Percentiles rank a stretch among this genome's conserved stretches.
phyloP scores from a whole-genome alignment of 30 jellyfish, hydroid and myxozoan species.

The Morbakka virulenta region DNA sequence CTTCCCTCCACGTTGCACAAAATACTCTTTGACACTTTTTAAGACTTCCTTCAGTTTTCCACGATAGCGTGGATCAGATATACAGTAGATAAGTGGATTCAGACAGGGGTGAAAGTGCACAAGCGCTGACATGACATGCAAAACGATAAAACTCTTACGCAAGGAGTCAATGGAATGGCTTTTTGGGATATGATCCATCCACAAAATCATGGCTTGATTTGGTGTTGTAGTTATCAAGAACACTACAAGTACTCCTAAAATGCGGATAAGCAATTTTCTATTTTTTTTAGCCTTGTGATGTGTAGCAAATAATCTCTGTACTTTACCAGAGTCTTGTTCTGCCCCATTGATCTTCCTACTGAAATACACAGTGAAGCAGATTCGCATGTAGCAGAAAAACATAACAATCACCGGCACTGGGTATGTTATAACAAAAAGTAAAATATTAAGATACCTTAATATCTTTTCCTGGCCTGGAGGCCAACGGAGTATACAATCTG shows the following conservation, averaged over 20 bases:
- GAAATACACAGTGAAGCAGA: slow-evolving; percentile 13
- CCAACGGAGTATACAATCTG: neutral
- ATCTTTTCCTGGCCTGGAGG: neutral
- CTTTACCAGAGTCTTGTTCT: neutral
- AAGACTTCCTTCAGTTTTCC: neutral
- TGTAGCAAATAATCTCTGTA: neutral
- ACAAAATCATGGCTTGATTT: slow-evolving; percentile 52
- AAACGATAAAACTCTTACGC: slow-evolving; percentile 35
- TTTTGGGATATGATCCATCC: slow-evolving; percentile 47
- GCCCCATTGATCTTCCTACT: neutral
- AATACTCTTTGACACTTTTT: neutral
- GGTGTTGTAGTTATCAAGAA: slow-evolving; percentile 63
- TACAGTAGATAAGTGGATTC: slow-evolving; percentile 55
- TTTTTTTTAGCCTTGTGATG: neutral
- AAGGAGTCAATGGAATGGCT: neutral
- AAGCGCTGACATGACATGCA: slow-evolving; percentile 38
- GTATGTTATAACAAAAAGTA: slow-evolving; percentile 29
- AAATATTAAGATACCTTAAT: neutral
- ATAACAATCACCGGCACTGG: slow-evolving; percentile 46
- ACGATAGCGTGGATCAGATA: slow-evolving; percentile 27
- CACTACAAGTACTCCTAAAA: slow-evolving; percentile 11
- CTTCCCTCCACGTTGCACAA: neutral
- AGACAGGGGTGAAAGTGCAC: slow-evolving; percentile 49
- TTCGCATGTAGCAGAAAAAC: slow-evolving; percentile 18
- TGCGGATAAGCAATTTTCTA: slow-evolving; percentile 21